A percentile compares a stretch with the other conserved stretches of the same genome.
phyloP scores from a whole-genome alignment of 2,797 vertebrate species.

The Lemur catta region DNA sequence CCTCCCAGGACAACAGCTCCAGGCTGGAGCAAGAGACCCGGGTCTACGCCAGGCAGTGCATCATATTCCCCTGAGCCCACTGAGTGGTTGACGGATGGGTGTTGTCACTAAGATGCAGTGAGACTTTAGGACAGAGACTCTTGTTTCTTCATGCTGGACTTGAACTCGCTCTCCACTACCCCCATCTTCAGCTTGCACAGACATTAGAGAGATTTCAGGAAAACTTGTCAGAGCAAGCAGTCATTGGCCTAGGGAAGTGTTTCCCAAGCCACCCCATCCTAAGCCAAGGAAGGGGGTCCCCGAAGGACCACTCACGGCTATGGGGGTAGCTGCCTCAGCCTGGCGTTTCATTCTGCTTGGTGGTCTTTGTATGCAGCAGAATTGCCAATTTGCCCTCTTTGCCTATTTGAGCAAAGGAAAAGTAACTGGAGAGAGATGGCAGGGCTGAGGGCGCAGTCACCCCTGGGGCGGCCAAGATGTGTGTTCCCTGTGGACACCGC shows the following conservation, averaged over 20 bases:
- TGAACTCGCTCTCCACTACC: not conserved
- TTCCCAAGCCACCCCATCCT: too few relatives aligned
- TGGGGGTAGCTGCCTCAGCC: not conserved
- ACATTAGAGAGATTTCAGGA: not conserved
- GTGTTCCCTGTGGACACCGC: not conserved
- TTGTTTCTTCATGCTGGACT: not conserved
- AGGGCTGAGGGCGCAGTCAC: not conserved
- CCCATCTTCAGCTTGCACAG: not conserved
- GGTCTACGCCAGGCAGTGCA: not conserved
- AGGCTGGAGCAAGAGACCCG: not conserved
- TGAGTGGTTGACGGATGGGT: not conserved
- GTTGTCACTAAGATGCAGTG: accelerated
- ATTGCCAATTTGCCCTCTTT: not conserved
- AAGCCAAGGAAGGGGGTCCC: not conserved
- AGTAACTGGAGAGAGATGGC: not conserved
- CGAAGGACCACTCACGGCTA: not conserved
- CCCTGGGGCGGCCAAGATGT: too few relatives aligned
- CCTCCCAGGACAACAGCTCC: not conserved
- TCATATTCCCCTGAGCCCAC: not conserved
- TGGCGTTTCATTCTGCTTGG: not conserved
- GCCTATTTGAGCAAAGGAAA: not conserved
- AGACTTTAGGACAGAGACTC: not conserved
- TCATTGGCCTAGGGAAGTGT: not conserved
- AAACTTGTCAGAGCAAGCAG: not conserved
- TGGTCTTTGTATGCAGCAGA: accelerated